These are phyloP conservation scores for Hypsopygia costalis DNA, from an alignment of 2,888 invertebrate genomes.

Conservation along the genomic window DNA sequence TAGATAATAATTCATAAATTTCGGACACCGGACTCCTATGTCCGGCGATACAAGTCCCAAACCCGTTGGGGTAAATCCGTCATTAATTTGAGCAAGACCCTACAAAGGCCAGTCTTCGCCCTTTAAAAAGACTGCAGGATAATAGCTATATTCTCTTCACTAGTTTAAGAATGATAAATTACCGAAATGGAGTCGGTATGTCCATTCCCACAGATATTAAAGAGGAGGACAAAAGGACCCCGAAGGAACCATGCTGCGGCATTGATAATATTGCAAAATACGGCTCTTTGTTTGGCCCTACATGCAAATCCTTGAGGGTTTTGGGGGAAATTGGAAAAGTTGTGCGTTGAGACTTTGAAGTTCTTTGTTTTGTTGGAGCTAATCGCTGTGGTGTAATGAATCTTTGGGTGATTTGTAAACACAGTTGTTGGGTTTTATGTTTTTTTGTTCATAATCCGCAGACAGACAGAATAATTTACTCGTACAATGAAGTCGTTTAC, in stretches of 20 bases:
- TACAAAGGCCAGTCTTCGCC: slow-evolving; percentile 62
- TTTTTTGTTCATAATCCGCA: neutral
- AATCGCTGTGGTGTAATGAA: slow-evolving; percentile 28
- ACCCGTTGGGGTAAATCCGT: slow-evolving; percentile 63
- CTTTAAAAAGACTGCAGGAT: slow-evolving; percentile 56
- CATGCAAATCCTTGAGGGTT: slow-evolving; percentile 75
- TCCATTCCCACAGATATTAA: slow-evolving; percentile 81
- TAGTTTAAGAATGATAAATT: slow-evolving; percentile 81
- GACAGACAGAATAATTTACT: too few relatives aligned
- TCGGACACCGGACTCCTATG: slow-evolving; percentile 51
- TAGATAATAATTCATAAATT: slow-evolving; percentile 72
- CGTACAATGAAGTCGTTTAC: too few relatives aligned
- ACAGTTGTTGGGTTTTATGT: neutral
- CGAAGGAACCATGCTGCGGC: slow-evolving; percentile 71
- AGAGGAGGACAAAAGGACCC: slow-evolving; percentile 67
- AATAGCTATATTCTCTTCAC: slow-evolving; percentile 65
- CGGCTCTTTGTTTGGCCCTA: slow-evolving; percentile 53
- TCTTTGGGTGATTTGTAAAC: slow-evolving; percentile 5
- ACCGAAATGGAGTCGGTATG: slow-evolving; percentile 76
- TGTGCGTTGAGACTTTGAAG: slow-evolving; percentile 58
- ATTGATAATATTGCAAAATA: slow-evolving; percentile 74
- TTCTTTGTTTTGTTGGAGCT: slow-evolving; percentile 48
- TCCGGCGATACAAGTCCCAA: slow-evolving; percentile 37
- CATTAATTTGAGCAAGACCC: slow-evolving; percentile 54
- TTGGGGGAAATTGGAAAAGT: slow-evolving; percentile 76